phyloP scores from a whole-genome alignment of 2,888 invertebrate genomes.

The Oxycera nigricornis region DNA sequence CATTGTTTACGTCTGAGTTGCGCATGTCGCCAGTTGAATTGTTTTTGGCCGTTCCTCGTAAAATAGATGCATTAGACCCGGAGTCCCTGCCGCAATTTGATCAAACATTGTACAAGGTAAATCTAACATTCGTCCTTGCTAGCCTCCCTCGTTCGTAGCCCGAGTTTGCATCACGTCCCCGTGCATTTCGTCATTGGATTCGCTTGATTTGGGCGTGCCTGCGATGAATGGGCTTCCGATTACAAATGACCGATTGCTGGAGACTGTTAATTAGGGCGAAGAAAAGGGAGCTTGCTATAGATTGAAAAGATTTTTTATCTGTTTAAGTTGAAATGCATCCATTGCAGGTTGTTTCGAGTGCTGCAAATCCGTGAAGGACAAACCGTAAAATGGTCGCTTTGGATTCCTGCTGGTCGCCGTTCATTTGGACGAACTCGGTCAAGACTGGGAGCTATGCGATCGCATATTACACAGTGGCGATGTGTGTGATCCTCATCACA shows the following conservation, averaged over 20 bases:
- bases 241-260: background rate
- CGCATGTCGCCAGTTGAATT: slow-evolving; percentile 12
- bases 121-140: no score
- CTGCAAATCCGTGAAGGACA: background rate
- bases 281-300: background rate
- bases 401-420: slow-evolving; percentile 87
- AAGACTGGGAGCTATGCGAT: slow-evolving; percentile 80
- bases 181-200: background rate
- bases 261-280: background rate
- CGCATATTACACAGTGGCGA: slow-evolving; percentile 78
- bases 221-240: slow-evolving; percentile 1
- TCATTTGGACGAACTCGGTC: slow-evolving; percentile 82
- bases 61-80: slow-evolving; percentile 23
- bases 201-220: slow-evolving; percentile 16
- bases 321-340: background rate
- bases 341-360: background rate
- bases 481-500: slow-evolving; percentile 77
- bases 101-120: no score
- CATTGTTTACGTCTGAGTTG: slow-evolving; percentile 33
- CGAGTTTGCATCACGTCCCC: no score
- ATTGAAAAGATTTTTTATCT: no score
- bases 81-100: background rate
- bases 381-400: slow-evolving; percentile 69
- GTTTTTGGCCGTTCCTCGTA: background rate
- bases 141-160: no score